Evolutionary conservation across 2,113 vertebrate species (phyloP).

Genomic region (Tetraodon nigroviridis): DNA sequence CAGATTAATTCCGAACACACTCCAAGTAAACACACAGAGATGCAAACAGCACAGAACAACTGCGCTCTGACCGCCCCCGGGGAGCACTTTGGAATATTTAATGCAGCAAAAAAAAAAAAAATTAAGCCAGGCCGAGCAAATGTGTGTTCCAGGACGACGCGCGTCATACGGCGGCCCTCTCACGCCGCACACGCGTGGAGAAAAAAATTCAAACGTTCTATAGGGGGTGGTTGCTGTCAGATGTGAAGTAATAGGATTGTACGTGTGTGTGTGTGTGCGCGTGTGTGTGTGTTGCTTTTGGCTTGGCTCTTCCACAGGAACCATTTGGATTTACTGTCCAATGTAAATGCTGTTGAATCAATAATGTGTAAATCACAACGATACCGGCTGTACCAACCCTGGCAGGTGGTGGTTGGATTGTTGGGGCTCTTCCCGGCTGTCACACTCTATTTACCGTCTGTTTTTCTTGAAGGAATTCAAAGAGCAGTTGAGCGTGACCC

Average conservation of each 20-base stretch:
- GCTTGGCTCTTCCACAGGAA: too few relatives aligned
- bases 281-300: not conserved
- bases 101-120: not conserved
- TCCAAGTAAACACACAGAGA: conserved; percentile 9
- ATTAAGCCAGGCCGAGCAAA: conserved; percentile 5
- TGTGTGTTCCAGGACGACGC: too few relatives aligned
- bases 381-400: too few relatives aligned
- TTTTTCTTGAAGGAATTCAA: conserved; percentile 1
- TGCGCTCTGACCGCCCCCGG: too few relatives aligned
- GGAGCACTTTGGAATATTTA: conserved; percentile 12
- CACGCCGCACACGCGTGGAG: not conserved
- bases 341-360: too few relatives aligned
- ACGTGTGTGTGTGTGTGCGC: not conserved
- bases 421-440: too few relatives aligned
- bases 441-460: not conserved
- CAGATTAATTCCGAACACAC: too few relatives aligned
- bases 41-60: not conserved
- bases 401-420: too few relatives aligned
- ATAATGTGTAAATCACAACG: too few relatives aligned
- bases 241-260: conserved; percentile 3
- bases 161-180: not conserved
- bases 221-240: not conserved
- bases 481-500: conserved; percentile 41
- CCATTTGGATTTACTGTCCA: too few relatives aligned
- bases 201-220: conserved; percentile 3